Evolutionary conservation across 2,797 vertebrate species (phyloP).

Genomic region (Helarctos malayanus): DNA sequence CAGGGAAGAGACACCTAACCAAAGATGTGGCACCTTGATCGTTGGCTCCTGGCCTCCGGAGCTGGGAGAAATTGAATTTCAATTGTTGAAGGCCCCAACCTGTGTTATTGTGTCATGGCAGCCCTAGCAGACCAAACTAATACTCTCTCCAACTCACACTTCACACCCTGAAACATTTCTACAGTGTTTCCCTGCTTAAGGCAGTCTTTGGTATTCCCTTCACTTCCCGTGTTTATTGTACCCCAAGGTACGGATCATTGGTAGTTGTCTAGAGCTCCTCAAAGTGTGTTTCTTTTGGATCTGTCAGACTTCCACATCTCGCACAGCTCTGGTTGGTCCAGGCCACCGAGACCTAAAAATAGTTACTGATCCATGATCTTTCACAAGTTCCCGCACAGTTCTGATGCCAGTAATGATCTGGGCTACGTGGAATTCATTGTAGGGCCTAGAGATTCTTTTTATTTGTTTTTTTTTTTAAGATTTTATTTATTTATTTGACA

Average conservation of each 20-base stretch:
- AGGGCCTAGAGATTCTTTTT: neutral
- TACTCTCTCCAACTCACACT: neutral
- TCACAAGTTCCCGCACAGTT: neutral
- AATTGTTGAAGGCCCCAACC: neutral
- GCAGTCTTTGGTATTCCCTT: constrained; percentile 13
- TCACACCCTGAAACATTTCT: neutral
- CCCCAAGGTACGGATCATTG: neutral
- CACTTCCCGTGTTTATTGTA: neutral
- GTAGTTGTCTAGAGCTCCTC: neutral
- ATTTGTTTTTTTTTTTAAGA: too few relatives aligned
- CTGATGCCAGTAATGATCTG: neutral
- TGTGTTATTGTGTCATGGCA: neutral
- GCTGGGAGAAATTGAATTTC: neutral
- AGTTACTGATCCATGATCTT: neutral
- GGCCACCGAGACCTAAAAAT: neutral
- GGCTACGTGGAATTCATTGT: neutral
- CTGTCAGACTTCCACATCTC: neutral
- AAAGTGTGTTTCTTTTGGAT: neutral
- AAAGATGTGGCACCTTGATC: neutral
- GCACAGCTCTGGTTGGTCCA: neutral
- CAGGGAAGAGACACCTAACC: neutral
- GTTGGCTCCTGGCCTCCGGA: neutral
- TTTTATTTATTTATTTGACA: too few relatives aligned
- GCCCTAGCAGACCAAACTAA: neutral
- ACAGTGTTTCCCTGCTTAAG: neutral